These are phyloP conservation scores for Vireo griseus DNA, from an alignment of 2,797 vertebrate genomes.

Conservation along the genomic window DNA sequence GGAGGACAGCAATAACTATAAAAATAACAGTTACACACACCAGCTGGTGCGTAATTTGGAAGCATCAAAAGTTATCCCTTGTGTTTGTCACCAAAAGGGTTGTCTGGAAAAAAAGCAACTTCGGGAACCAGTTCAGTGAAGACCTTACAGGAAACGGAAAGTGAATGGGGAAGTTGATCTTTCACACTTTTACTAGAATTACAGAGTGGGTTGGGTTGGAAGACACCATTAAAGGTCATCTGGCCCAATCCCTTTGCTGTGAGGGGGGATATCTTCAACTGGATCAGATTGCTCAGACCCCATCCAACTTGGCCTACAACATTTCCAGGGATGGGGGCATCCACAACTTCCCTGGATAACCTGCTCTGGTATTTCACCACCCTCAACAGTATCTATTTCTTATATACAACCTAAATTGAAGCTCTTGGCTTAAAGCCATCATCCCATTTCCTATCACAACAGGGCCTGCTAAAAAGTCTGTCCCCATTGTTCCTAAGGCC, in stretches of 20 bases:
- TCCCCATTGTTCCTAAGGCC: accelerated
- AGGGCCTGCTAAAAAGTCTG: not conserved
- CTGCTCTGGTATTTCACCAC: not conserved
- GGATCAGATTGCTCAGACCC: not conserved
- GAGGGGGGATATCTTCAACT: not conserved
- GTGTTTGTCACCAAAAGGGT: not conserved
- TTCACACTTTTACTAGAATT: not conserved
- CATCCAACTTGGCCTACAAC: not conserved
- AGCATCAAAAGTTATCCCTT: not conserved
- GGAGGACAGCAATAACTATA: not conserved
- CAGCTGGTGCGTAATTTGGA: not conserved
- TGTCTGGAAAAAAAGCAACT: not conserved
- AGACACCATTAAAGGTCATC: not conserved
- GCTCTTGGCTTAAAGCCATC: not conserved
- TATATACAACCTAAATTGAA: not conserved
- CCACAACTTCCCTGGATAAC: not conserved
- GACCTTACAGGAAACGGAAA: not conserved
- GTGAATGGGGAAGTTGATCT: not conserved
- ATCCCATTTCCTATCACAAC: not conserved
- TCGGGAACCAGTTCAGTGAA: not conserved
- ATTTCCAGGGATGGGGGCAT: not conserved
- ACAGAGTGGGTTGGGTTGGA: not conserved
- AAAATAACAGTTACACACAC: not conserved
- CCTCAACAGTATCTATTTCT: not conserved
- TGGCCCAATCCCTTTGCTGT: not conserved